Percentiles rank a stretch among this genome's conserved stretches.
Conservation (phyloP, 2,113 vertebrate species). For the Helogale parvula region DNA sequence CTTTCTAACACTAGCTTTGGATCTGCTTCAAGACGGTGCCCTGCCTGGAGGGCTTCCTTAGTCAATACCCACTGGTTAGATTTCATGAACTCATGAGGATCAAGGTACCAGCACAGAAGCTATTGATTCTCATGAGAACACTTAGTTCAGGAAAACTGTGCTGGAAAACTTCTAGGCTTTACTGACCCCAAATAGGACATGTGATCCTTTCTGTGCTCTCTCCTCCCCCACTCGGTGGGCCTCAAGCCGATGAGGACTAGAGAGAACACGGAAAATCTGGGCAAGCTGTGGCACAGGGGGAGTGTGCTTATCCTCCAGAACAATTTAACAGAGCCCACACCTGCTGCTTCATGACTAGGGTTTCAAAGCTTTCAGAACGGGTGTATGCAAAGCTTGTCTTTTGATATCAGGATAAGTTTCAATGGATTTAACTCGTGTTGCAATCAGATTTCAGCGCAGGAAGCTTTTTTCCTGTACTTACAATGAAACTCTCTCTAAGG, state of each 20-base stretch:
- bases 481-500: slow-evolving; percentile 29
- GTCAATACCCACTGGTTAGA: not conserved
- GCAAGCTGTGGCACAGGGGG: not conserved
- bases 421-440: slow-evolving; percentile 68
- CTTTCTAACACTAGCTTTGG: not conserved
- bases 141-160: slow-evolving; percentile 21
- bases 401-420: slow-evolving; percentile 78
- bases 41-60: not conserved
- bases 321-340: slow-evolving; percentile 46
- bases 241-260: not conserved
- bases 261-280: not conserved
- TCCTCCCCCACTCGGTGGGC: not conserved
- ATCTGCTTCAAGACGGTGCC: not conserved
- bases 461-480: not conserved
- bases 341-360: slow-evolving; percentile 60
- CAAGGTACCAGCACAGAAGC: not conserved
- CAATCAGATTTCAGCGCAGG: slow-evolving; percentile 68
- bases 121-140: not conserved
- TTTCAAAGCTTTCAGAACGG: slow-evolving; percentile 69
- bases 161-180: slow-evolving; percentile 2
- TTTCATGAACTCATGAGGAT: not conserved
- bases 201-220: not conserved
- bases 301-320: not conserved
- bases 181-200: not conserved
- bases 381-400: slow-evolving; percentile 69